Evolutionary conservation across 2,888 invertebrate species (phyloP), one percentile per base, ranked within the genome.

Genomic region (Tetragonisca angustula): DNA sequence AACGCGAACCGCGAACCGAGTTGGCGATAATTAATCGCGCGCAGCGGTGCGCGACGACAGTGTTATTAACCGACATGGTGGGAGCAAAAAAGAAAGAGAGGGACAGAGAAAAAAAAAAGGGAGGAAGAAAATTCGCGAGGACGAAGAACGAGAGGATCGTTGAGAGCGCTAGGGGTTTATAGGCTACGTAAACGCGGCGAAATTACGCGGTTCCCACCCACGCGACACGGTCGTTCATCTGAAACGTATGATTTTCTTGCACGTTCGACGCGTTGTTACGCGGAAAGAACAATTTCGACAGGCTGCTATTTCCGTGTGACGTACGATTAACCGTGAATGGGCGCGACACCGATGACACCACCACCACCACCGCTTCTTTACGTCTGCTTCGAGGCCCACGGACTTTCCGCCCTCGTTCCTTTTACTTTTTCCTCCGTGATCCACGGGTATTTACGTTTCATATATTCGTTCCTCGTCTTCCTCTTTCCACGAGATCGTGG

Each of bases 221-320:
- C 89, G 89, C 83, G 89, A 89, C 89, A 88, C 90, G 88, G 85
- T 88, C 88, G 84, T 88, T 88, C 86, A 81, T 59, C 82, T 77
- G 86, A 69, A 88, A 83, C 89, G 81, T 89, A 86, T 86, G 88
- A 88, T 89, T 89, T 86, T 80, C 86, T 84, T 32, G 89, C 76
- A 19, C 67, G 19, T 73, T 84, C 83, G 80, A 76, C 80, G 76
- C 71, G 79, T 83, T 73, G 78, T 87, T 78, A 78, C 52, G 76
- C 72, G 76, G 74, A 72, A 59, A 61, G 64, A 49, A 80, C 59
- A 32, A 61, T 76, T 76, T 76, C 59, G 61, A 76, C 76, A 69
- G 61, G 61, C 61, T 76, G 17, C 75, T 75, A 76, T 69, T 68
- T 76, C 74, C 64, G 36, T 27, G 74, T 27, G 74, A 54, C 43